Base-by-base conservation (phyloP, 1,140 invertebrate species). In the Drosophila kikkawai region DNA sequence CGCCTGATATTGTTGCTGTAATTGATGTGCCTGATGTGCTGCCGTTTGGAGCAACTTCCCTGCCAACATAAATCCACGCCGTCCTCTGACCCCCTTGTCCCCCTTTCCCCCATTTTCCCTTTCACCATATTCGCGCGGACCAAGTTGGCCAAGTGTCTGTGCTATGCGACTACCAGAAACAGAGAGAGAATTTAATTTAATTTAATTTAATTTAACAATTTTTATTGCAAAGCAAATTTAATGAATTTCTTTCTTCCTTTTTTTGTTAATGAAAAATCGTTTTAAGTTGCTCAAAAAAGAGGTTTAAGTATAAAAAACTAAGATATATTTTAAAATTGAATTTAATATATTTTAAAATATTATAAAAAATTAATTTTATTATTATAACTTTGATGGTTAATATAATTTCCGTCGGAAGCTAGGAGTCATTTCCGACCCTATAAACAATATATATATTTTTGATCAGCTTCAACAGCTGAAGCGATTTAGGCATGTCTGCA, bases 51-150 rank as follows among this genome's bases (percentile, higher is more conserved):
- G 73, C 57, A 69, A 77, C 73, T 65, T 60, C 56, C 63, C 86
- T 74, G 73, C 71, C 82, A 80, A 84, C 85, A 90, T 87, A 86
- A 90, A 88, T 84, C 85, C 79, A 75, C 68, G 73, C 73, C 39
- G 55, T 59, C 34, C 68, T 50, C 60, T 53, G 60, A 44, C 41
- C 47, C 6, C 8, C 36, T 37, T n/a, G 4, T 17, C 15, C 56
- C 12, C 22, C 37, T 37, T 12, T 11, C 42, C 32, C 19, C 22
- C 7, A 12, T 22, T 2, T 26, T 0, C 56, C 19, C 26, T 15
- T n/a, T 32, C 17, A 5, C 26, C 19, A 37, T 55, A 3, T 13
- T 7, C 17, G 1, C 51, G 51, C 51, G 19, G 7, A 9, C 36
- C 19, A 9, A n/a, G 60, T 57, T 60, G 39, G 39, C 59, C 60